These are phyloP conservation scores for Apis dorsata DNA, from an alignment of 1,140 invertebrate genomes.

Conservation along the genomic window DNA sequence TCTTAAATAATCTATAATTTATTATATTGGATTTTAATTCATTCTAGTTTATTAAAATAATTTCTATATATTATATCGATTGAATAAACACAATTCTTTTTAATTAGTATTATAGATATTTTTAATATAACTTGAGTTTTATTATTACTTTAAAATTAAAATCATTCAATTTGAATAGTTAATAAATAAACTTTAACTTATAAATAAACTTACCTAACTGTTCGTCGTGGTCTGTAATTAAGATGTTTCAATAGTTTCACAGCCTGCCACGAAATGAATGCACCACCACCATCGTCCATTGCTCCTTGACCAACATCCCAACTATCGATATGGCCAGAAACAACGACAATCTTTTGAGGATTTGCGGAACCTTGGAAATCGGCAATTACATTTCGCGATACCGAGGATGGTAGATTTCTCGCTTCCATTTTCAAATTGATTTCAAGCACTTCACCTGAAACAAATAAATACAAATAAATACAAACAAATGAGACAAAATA, in stretches of 20 bases:
- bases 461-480: too few species aligned
- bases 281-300: slow-evolving; percentile 93
- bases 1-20: too few species aligned
- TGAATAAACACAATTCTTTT: neutral
- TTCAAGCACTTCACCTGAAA: slow-evolving; percentile 77
- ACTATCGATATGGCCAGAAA: slow-evolving; percentile 93
- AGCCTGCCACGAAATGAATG: slow-evolving; percentile 90
- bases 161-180: neutral
- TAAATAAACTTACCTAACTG: slow-evolving; percentile 83
- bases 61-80: too few species aligned
- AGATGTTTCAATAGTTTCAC: slow-evolving; percentile 86
- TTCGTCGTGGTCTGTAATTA: slow-evolving; percentile 85
- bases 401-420: slow-evolving; percentile 78
- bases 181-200: too few species aligned
- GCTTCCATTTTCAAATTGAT: slow-evolving; percentile 82
- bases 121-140: too few species aligned
- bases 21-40: too few species aligned
- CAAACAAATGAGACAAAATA: neutral
- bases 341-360: slow-evolving; percentile 86
- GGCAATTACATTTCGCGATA: slow-evolving; percentile 87
- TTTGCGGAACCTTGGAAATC: slow-evolving; percentile 84
- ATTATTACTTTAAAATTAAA: too few species aligned
- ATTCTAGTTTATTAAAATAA: too few species aligned
- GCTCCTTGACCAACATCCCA: slow-evolving; percentile 95
- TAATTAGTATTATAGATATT: too few species aligned